These are phyloP conservation scores for Drosophila dives DNA, from an alignment of 2,888 invertebrate species.

Conservation along the genomic window DNA sequence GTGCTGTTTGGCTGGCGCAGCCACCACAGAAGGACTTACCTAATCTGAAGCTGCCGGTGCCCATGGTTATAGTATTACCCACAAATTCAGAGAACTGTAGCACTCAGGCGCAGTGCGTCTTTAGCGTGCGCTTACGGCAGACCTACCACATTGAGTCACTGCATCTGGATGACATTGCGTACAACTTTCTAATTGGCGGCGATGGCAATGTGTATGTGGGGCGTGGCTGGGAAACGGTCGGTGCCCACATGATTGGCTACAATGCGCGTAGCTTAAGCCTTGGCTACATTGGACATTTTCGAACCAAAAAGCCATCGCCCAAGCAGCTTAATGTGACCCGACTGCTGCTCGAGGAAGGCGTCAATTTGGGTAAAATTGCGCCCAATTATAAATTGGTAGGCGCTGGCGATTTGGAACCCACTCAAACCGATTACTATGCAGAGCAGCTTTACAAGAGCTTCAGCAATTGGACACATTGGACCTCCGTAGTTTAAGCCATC, in stretches of 20 bases:
- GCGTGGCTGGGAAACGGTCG: conserved; percentile 90
- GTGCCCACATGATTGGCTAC: conserved; percentile 89
- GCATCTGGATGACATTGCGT: conserved; percentile 89
- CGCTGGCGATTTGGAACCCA: conserved; percentile 88
- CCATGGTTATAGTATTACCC: conserved; percentile 70
- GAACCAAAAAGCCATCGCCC: conserved; percentile 85
- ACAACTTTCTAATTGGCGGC: conserved; percentile 92
- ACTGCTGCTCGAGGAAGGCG: conserved; percentile 88
- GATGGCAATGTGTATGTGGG: conserved; percentile 91
- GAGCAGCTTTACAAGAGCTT: conserved; percentile 88
- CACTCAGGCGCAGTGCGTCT: conserved; percentile 86
- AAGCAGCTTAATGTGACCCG: conserved; percentile 87
- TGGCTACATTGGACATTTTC: conserved; percentile 90
- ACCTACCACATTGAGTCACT: conserved; percentile 89
- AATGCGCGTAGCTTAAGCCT: conserved; percentile 89
- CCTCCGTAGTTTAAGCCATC: conserved; percentile 25
- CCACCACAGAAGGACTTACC: conserved; percentile 68
- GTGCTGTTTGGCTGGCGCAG: conserved; percentile 79
- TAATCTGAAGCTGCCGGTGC: conserved; percentile 62
- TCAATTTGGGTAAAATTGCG: conserved; percentile 87
- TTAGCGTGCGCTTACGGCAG: conserved; percentile 88
- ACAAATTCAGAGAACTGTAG: conserved; percentile 76
- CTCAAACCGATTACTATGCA: conserved; percentile 89
- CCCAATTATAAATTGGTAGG: conserved; percentile 89
- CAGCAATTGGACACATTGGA: conserved; percentile 89